phyloP scores from a whole-genome alignment of 2,888 invertebrate species.

The Hanleya hanleyi region DNA sequence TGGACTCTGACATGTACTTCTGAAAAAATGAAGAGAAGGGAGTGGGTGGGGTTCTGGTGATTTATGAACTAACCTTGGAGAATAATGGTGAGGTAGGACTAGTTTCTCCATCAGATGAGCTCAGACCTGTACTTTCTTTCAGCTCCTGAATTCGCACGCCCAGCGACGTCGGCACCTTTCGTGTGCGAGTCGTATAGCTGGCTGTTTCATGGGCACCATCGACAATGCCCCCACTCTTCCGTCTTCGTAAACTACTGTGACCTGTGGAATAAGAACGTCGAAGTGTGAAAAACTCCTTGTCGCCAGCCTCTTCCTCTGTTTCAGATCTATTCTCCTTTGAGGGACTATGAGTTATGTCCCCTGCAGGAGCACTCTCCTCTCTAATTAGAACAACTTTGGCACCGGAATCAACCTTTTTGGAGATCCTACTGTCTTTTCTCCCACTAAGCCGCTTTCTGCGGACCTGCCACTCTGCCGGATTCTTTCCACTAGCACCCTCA shows the following conservation, averaged over 20 bases:
- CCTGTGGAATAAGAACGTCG: conserved; percentile 3
- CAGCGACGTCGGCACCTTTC: conserved; percentile 13
- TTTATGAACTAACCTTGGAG: background rate
- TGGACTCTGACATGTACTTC: too few species aligned
- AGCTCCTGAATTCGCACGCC: conserved; percentile 16
- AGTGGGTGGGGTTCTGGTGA: too few species aligned
- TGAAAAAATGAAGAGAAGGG: too few species aligned
- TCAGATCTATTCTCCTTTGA: background rate
- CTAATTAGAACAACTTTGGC: background rate
- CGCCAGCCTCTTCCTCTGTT: background rate
- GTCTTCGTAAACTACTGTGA: conserved; percentile 8
- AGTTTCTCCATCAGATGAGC: conserved; percentile 56
- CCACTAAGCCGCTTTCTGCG: background rate
- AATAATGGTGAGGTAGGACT: conserved; percentile 25
- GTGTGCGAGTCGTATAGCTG: background rate
- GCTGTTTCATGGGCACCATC: background rate
- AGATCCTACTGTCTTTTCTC: background rate
- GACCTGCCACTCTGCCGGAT: background rate
- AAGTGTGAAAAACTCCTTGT: background rate
- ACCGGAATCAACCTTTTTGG: background rate
- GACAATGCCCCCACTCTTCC: background rate
- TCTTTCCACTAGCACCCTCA: background rate
- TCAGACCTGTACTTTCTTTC: conserved; percentile 43
- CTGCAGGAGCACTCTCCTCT: background rate
- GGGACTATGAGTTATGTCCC: background rate